phyloP scores from a whole-genome alignment of 2,113 vertebrate genomes.

The Bettongia penicillata region DNA sequence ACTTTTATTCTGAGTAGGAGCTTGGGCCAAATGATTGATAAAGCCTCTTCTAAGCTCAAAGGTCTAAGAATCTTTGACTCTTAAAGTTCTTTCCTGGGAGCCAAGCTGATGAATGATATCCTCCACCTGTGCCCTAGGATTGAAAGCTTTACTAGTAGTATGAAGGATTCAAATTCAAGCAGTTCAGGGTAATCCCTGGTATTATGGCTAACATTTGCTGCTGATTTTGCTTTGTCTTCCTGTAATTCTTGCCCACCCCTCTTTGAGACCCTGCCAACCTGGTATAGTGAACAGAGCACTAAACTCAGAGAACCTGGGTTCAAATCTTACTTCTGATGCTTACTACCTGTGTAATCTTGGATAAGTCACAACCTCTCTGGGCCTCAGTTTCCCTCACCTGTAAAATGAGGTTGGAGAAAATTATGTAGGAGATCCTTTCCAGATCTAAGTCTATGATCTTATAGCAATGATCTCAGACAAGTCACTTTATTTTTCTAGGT shows the following conservation, averaged over 20 bases:
- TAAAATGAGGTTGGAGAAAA: background rate
- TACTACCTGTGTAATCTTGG: background rate
- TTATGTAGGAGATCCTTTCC: background rate
- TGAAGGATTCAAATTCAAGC: background rate
- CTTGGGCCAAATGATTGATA: background rate
- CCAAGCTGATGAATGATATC: background rate
- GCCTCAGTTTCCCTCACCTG: background rate
- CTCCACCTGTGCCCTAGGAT: background rate
- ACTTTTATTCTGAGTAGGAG: background rate
- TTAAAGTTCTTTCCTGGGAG: background rate
- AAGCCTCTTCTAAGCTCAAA: background rate
- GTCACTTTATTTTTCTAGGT: background rate
- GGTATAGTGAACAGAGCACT: background rate
- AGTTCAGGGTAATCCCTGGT: background rate
- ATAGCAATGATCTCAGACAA: background rate
- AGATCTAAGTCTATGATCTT: background rate
- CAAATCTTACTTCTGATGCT: background rate
- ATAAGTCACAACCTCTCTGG: background rate
- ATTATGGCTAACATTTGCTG: background rate
- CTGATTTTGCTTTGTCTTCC: background rate
- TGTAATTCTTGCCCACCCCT: background rate
- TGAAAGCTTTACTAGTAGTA: background rate
- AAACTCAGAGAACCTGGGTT: background rate
- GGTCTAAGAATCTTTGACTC: background rate
- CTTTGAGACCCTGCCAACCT: background rate